Evolutionary conservation across 2,113 vertebrate species (phyloP).

Genomic region (Pomatostomus ruficeps): DNA sequence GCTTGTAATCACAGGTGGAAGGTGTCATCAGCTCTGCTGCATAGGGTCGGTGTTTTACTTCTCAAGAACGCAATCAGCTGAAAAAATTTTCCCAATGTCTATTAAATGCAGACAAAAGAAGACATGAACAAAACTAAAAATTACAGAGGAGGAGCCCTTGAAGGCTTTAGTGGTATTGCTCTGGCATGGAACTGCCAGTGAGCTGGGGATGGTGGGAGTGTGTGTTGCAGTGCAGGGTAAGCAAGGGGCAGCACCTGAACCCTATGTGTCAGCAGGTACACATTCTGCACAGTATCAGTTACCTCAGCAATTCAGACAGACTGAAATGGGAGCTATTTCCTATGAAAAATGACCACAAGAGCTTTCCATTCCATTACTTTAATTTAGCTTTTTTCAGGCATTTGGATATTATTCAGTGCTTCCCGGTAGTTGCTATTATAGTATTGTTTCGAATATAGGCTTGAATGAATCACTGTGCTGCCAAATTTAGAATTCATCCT

Average conservation of each 20-base stretch:
- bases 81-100: background rate
- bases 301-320: background rate
- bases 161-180: background rate
- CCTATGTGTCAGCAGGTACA: background rate
- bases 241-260: background rate
- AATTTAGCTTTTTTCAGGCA: background rate
- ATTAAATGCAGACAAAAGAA: background rate
- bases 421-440: background rate
- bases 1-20: background rate
- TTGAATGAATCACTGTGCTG: background rate
- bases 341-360: background rate
- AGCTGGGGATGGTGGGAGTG: background rate
- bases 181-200: background rate
- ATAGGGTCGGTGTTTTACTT: rapidly evolving
- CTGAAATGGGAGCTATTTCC: background rate
- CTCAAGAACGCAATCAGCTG: background rate
- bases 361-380: background rate
- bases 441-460: background rate
- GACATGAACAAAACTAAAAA: background rate
- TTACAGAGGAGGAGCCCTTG: background rate
- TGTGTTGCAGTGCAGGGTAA: background rate
- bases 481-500: background rate
- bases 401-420: background rate
- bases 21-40: background rate
- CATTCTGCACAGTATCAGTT: background rate